phyloP scores from a whole-genome alignment of 2,113 vertebrate species.

The Holacanthus passer region DNA sequence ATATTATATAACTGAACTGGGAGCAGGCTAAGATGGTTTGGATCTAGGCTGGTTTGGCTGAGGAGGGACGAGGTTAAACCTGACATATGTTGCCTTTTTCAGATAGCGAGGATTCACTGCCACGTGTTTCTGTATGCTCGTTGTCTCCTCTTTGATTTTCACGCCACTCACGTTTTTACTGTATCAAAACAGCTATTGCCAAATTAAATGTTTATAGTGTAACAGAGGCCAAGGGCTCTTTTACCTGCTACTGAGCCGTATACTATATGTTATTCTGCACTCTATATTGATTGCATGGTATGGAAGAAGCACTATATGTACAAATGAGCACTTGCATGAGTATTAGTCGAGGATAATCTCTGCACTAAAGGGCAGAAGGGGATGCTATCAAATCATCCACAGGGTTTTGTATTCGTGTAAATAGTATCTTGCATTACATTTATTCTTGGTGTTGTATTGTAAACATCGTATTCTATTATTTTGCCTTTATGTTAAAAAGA shows the following conservation, averaged over 20 bases:
- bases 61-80: conserved; percentile 28
- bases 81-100: conserved; percentile 26
- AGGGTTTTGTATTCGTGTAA: conserved; percentile 16
- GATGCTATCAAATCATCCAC: conserved; percentile 14
- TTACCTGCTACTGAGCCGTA: conserved; percentile 16
- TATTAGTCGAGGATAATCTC: conserved; percentile 17
- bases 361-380: not conserved
- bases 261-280: not conserved
- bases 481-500: conserved; percentile 12
- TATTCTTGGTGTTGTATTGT: conserved; percentile 19
- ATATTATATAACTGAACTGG: conserved; percentile 17
- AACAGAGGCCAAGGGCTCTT: not conserved
- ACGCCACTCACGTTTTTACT: not conserved
- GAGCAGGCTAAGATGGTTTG: conserved; percentile 8
- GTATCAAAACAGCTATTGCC: not conserved
- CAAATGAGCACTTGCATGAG: conserved; percentile 10
- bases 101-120: conserved; percentile 3
- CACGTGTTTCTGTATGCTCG: not conserved
- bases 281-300: conserved; percentile 33
- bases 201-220: conserved; percentile 25
- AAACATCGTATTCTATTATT: conserved; percentile 24
- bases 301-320: not conserved
- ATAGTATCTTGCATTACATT: conserved; percentile 38
- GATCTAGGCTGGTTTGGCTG: conserved; percentile 14
- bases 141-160: not conserved